Evolutionary conservation across 2,797 vertebrate genomes (phyloP).

Genomic region (Clarias pachynema): DNA sequence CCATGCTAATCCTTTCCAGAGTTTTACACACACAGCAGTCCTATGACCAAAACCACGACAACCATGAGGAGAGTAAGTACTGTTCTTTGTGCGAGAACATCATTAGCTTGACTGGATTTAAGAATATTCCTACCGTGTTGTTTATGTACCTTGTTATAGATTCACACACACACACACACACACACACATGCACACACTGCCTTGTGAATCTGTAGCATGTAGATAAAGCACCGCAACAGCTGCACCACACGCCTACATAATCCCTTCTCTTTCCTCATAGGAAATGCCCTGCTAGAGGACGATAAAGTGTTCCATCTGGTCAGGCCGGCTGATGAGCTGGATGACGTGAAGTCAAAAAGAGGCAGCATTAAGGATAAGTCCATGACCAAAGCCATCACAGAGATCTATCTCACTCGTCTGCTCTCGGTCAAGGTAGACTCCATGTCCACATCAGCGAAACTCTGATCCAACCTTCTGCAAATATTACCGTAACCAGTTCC

Average conservation of each 20-base stretch:
- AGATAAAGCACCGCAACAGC: constrained; percentile 20
- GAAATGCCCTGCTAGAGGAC: constrained; percentile 92
- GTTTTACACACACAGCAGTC: constrained; percentile 87
- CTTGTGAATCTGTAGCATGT: constrained; percentile 2
- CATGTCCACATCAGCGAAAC: background rate
- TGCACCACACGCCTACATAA: background rate
- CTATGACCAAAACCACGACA: constrained; percentile 93
- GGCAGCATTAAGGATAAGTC: constrained; percentile 98
- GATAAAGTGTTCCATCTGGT: constrained; percentile 97
- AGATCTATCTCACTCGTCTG: constrained; percentile 97
- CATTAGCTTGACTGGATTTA: constrained; percentile 9
- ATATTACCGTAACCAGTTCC: constrained; percentile 8
- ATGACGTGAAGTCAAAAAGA: constrained; percentile 93
- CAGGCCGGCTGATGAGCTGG: constrained; percentile 89
- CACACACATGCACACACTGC: background rate
- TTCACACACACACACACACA: background rate
- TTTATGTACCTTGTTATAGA: background rate
- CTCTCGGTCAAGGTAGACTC: constrained; percentile 92
- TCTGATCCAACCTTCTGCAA: background rate
- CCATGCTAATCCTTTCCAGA: constrained; percentile 89
- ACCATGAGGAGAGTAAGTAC: constrained; percentile 91
- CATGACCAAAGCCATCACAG: constrained; percentile 98
- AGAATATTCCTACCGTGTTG: background rate
- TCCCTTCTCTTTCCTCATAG: constrained; percentile 55
- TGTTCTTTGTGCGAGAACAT: background rate